Evolutionary conservation across 2,113 vertebrate species (phyloP).

Genomic region (Melanerpes formicivorus): DNA sequence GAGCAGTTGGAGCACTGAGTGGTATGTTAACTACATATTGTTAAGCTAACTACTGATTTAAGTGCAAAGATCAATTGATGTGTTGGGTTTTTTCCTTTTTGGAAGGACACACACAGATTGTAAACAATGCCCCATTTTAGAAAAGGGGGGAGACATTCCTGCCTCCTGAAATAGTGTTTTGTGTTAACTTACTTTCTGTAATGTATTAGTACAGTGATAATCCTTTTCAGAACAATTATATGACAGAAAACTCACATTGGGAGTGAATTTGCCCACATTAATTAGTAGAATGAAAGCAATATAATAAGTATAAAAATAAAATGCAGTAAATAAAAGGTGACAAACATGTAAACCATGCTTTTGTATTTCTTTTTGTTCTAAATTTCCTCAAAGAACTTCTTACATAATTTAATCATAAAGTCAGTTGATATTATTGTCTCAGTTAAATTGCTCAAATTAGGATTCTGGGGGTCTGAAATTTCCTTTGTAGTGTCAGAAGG

Average conservation of each 20-base stretch:
- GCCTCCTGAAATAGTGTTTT: not conserved
- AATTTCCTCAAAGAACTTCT: not conserved
- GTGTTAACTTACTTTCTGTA: not conserved
- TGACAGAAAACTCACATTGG: not conserved
- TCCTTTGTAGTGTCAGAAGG: not conserved
- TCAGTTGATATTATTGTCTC: not conserved
- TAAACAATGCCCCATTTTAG: not conserved
- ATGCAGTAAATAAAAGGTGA: not conserved
- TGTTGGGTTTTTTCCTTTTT: not conserved
- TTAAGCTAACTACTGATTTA: not conserved
- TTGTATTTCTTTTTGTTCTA: not conserved
- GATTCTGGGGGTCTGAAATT: not conserved
- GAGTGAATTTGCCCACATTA: not conserved
- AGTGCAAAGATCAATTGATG: not conserved
- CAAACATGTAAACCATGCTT: not conserved
- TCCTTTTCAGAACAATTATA: not conserved
- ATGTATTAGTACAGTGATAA: not conserved
- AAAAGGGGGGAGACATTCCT: not conserved
- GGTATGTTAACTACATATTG: conserved; percentile 73
- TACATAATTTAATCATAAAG: not conserved
- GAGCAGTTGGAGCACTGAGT: conserved; percentile 94
- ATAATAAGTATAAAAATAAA: not conserved
- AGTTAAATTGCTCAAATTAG: not conserved
- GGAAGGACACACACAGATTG: not conserved
- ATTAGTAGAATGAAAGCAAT: not conserved